These are phyloP conservation scores for Ataeniobius toweri DNA, from an alignment of 2,797 vertebrate species.

Conservation along the genomic window DNA sequence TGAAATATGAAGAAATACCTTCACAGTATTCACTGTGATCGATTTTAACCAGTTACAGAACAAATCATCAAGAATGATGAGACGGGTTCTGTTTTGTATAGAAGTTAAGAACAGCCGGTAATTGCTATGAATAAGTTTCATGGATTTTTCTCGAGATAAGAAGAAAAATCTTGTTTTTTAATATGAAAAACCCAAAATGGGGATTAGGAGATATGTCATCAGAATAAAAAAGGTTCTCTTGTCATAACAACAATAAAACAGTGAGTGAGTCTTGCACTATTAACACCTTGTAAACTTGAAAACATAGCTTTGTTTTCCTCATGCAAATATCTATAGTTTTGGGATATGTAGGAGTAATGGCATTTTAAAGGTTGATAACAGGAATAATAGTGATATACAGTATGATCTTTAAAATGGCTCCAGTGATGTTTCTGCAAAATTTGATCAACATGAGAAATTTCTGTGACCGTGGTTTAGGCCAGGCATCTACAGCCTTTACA, in stretches of 20 bases:
- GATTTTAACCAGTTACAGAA: not conserved
- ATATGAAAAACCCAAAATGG: too few species aligned
- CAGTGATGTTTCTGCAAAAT: too few species aligned
- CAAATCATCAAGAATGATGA: not conserved
- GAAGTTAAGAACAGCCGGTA: not conserved
- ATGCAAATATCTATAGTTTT: too few species aligned
- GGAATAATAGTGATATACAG: too few species aligned
- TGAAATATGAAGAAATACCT: not conserved
- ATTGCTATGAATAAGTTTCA: not conserved
- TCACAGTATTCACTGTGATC: not conserved
- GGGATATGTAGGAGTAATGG: too few species aligned
- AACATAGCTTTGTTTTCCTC: too few species aligned
- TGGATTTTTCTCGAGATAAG: not conserved
- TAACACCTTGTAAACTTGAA: not conserved
- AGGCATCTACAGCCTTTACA: too few species aligned
- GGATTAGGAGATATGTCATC: too few species aligned
- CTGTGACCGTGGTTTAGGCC: too few species aligned
- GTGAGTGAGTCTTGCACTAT: not conserved
- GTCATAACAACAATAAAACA: not conserved
- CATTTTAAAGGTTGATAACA: too few species aligned
- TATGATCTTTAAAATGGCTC: too few species aligned
- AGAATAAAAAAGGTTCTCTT: not conserved
- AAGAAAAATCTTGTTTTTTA: not conserved
- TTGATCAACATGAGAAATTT: too few species aligned
- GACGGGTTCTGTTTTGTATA: not conserved